Evolutionary conservation across 2,888 invertebrate species (phyloP).

Genomic region (Chrysina gloriosa): DNA sequence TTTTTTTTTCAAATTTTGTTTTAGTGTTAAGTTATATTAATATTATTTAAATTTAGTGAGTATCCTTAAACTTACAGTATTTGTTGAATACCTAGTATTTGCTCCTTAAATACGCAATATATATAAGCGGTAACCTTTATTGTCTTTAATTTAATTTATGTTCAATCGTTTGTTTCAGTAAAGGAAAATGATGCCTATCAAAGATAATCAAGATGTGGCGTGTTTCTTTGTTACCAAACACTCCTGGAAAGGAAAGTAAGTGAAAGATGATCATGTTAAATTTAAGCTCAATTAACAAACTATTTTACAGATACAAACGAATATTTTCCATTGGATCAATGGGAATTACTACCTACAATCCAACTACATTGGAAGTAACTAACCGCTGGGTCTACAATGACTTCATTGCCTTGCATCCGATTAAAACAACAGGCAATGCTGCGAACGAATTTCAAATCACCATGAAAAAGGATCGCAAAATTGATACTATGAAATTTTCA

Average conservation of each 20-base stretch:
- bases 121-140: background rate
- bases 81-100: background rate
- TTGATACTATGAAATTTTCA: constrained; percentile 95
- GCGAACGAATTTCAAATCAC: constrained; percentile 82
- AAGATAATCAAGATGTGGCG: constrained; percentile 95
- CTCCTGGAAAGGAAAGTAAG: constrained; percentile 98
- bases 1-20: constrained; percentile 42
- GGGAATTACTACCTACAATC: constrained; percentile 98
- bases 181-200: constrained; percentile 79
- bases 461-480: constrained; percentile 90
- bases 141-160: constrained; percentile 4
- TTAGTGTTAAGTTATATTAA: constrained; percentile 43
- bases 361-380: constrained; percentile 87
- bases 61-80: background rate
- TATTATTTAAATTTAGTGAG: constrained; percentile 41
- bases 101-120: background rate
- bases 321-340: constrained; percentile 96
- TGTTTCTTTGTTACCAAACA: constrained; percentile 98
- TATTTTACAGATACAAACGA: constrained; percentile 83
- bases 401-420: constrained; percentile 72
- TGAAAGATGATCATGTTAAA: constrained; percentile 46
- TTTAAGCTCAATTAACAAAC: constrained; percentile 18
- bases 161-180: constrained; percentile 23
- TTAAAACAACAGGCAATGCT: constrained; percentile 66
- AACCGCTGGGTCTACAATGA: constrained; percentile 93